Base-by-base conservation (phyloP, 2,797 vertebrate genomes). In the Botia almorhae region DNA sequence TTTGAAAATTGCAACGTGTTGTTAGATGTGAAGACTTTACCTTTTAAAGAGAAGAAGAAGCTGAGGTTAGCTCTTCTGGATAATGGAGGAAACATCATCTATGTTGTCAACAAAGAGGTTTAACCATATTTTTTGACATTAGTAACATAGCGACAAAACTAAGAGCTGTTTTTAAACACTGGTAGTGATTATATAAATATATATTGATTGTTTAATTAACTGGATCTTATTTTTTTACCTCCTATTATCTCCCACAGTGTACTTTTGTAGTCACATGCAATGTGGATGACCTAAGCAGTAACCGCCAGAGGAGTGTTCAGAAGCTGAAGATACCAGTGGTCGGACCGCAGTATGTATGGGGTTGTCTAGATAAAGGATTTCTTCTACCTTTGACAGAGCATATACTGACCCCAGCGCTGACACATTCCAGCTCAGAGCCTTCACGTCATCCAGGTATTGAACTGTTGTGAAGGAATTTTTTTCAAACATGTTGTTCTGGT, bases 221-320 rank as follows among this genome's bases (percentile, higher is more conserved):
- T 8, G 7, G 39, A 8, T 43, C 39, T 43, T 43, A 43, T 43
- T 2, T 48, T 11, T 48, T 2, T 16, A 51, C 16, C 3, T 14
- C 2, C 1, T 7, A 53, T 53, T 17, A 46, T 46, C 8, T 61
- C 2, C 73, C 79, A 61, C 89, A 97, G 96, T 96, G 93, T 85
- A 95, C 95, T 39, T 91, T 96, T 81, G 65, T 95, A 8, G 91
- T 97, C 83, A 86, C 91, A 76, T 91, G 82, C 33, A 88, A 84
- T 26, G 84, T 89, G 81, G 86, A 90, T 72, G 39, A 39, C 12
- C 88, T 98, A 76, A 96, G 92, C 87, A 64, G 86, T 81, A 89
- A 39, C 74, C 88, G 94, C 51, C 87, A 91, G 78, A 92, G 90
- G 7, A 90, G 84, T 81, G 86, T 94, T 79, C 86, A 86, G 60